Conservation (phyloP, 2,113 vertebrate species). For the Cebidichthys violaceus region DNA sequence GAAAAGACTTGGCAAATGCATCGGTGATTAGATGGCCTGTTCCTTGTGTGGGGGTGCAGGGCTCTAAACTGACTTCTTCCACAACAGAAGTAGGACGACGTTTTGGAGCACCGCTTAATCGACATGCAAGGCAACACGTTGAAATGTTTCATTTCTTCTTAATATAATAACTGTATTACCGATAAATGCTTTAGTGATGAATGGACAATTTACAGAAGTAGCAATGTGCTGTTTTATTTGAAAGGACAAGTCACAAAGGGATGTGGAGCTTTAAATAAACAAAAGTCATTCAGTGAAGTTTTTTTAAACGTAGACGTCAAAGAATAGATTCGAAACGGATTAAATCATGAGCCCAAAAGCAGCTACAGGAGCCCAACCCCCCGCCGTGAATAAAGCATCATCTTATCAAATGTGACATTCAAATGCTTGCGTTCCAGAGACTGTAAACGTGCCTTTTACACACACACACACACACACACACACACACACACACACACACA, state of each 20-base stretch:
- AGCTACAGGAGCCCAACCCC: no score
- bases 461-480: no score
- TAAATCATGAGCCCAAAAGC: no score
- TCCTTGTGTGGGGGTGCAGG: neutral
- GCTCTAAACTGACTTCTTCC: neutral
- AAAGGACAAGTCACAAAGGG: neutral
- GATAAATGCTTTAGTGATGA: neutral
- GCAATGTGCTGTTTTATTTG: neutral
- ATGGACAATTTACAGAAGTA: neutral
- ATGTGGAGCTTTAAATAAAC: neutral
- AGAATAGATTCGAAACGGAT: no score
- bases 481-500: no score
- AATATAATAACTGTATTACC: neutral
- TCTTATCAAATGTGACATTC: no score
- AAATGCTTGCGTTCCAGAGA: no score
- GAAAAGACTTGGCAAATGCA: conserved; percentile 3
- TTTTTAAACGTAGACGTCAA: neutral
- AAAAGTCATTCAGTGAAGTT: neutral
- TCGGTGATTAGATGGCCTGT: neutral
- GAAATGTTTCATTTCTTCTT: neutral
- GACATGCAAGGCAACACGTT: neutral
- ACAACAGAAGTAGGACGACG: neutral
- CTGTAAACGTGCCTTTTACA: no score
- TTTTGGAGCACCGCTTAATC: neutral
- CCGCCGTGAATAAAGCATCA: no score